Conservation (phyloP, 1,140 invertebrate species). For the Vanessa tameamea region DNA sequence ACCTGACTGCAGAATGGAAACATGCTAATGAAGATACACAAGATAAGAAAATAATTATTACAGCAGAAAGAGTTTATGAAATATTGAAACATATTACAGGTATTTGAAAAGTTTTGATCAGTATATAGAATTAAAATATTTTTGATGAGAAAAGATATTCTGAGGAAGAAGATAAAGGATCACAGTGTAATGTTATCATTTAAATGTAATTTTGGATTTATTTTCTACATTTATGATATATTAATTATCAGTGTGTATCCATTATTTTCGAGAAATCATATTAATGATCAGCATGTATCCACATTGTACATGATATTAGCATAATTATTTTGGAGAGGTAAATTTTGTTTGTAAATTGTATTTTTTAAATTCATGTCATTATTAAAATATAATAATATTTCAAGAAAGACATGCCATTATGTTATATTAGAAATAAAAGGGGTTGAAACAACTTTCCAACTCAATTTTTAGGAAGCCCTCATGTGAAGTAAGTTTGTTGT, state of each 20-base stretch:
- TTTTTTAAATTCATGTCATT: too few relatives aligned
- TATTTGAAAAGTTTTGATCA: conserved; percentile 39
- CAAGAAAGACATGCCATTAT: too few relatives aligned
- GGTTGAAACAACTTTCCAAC: too few relatives aligned
- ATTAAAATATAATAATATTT: too few relatives aligned
- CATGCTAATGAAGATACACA: conserved; percentile 98
- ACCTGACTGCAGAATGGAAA: conserved; percentile 98
- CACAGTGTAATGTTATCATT: background rate
- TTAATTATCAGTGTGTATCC: background rate
- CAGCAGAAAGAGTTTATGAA: conserved; percentile 97
- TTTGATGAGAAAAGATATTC: background rate
- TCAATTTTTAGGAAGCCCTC: too few relatives aligned
- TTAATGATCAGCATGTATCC: background rate
- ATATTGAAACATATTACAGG: conserved; percentile 97
- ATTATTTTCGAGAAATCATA: too few relatives aligned
- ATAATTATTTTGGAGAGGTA: too few relatives aligned
- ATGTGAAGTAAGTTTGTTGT: too few relatives aligned
- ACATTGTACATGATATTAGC: too few relatives aligned
- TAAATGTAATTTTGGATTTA: conserved; percentile 9
- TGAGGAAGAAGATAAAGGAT: too few relatives aligned
- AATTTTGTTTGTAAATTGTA: too few relatives aligned
- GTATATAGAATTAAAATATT: background rate
- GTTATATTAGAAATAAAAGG: too few relatives aligned
- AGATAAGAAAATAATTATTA: conserved; percentile 95
- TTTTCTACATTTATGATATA: conserved; percentile 8